A percentile compares a stretch with the other conserved stretches of the same genome.
These are phyloP conservation scores for Marmota monax DNA, from an alignment of 2,113 vertebrate species.

Conservation along the genomic window DNA sequence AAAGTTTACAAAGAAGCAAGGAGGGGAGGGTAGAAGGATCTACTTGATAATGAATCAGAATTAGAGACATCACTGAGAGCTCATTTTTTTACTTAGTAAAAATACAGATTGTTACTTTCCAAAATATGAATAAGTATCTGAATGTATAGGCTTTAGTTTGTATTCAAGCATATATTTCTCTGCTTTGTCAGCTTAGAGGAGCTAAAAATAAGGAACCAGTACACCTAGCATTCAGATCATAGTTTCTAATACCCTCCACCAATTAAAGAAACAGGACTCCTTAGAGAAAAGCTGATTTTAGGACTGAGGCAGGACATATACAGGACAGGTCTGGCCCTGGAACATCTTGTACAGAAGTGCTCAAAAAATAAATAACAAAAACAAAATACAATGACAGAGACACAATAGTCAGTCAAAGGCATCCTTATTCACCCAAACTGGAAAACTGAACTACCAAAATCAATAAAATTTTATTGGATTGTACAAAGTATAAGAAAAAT, in stretches of 20 bases:
- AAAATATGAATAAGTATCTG: not conserved
- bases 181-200: not conserved
- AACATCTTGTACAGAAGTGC: not conserved
- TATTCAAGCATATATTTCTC: not conserved
- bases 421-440: not conserved
- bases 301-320: not conserved
- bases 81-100: not conserved
- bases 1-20: not conserved
- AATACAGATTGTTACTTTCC: not conserved
- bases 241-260: not conserved
- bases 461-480: not conserved
- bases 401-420: not conserved
- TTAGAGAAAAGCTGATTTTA: not conserved
- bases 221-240: not conserved
- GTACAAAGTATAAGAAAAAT: constrained; percentile 7
- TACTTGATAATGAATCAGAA: not conserved
- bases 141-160: not conserved
- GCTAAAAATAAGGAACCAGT: not conserved
- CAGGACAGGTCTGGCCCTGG: not conserved
- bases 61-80: not conserved
- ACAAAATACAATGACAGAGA: not conserved
- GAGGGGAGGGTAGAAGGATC: not conserved
- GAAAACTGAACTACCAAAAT: not conserved
- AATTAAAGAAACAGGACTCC: not conserved
- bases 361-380: not conserved